These are phyloP conservation scores for Nyctibius bracteatus DNA, from an alignment of 2,113 vertebrate species.

Conservation along the genomic window DNA sequence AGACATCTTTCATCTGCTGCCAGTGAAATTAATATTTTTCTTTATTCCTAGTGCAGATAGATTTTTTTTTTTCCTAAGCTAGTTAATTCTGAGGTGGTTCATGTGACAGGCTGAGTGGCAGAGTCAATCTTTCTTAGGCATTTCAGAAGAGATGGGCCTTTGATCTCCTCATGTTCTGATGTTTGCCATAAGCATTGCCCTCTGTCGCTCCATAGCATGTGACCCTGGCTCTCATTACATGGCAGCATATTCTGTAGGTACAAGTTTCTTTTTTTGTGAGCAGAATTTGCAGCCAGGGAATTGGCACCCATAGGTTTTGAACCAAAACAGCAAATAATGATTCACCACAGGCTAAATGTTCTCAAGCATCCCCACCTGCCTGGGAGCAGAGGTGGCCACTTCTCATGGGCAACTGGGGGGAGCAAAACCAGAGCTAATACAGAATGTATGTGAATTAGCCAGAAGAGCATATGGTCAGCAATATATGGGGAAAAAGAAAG, in stretches of 20 bases:
- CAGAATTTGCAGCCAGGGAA: background rate
- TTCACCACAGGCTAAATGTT: background rate
- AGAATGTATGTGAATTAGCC: background rate
- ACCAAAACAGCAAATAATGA: background rate
- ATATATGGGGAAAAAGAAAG: background rate
- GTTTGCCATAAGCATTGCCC: constrained; percentile 2
- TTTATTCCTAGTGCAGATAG: constrained; percentile 62
- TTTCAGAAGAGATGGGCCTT: constrained; percentile 25
- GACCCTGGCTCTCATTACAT: background rate
- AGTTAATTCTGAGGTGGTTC: constrained; percentile 61
- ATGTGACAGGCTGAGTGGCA: constrained; percentile 39
- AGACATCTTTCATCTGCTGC: constrained; percentile 70
- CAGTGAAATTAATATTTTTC: constrained; percentile 74
- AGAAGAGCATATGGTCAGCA: background rate
- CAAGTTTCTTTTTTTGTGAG: background rate
- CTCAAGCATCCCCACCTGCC: background rate
- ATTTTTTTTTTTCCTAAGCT: background rate
- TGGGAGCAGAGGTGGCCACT: background rate
- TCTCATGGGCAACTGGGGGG: background rate
- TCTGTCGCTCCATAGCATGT: background rate
- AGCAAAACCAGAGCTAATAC: background rate
- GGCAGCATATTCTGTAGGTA: background rate
- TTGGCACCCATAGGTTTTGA: background rate
- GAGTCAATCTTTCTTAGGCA: background rate
- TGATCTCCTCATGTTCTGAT: constrained; percentile 23